Conservation (phyloP, 92 coral and sea anemone species). For the Ricordea florida region DNA sequence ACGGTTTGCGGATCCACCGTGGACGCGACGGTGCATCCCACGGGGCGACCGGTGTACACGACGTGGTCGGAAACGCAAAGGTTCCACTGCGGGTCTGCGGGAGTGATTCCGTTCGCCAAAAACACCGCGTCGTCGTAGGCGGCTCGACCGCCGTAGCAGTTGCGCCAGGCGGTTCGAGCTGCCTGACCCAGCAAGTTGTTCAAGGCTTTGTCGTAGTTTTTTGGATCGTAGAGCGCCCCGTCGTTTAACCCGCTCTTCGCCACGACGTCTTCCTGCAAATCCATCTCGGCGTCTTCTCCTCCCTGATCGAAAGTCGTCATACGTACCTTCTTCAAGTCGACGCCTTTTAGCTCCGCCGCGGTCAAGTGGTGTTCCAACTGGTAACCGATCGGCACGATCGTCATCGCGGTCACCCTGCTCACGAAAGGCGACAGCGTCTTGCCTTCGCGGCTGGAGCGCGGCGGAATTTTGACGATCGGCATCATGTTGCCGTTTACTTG, state of each 20-base stretch:
- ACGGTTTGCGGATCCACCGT: not conserved
- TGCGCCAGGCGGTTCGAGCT: not conserved
- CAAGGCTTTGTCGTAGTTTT: not conserved
- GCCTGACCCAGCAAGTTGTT: not conserved
- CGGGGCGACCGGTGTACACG: not conserved
- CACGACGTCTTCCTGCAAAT: not conserved
- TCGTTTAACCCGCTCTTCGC: not conserved
- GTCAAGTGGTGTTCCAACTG: not conserved
- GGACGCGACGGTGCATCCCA: not conserved
- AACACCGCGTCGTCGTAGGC: not conserved
- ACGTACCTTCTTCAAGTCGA: not conserved
- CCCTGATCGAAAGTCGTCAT: not conserved
- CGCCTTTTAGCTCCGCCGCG: not conserved
- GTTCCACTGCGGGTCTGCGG: not conserved
- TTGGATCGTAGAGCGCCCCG: not conserved
- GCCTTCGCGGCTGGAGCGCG: not conserved
- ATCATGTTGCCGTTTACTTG: not conserved
- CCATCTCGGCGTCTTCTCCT: slow-evolving; percentile 1
- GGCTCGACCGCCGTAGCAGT: not conserved
- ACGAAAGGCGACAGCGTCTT: not conserved
- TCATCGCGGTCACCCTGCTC: not conserved
- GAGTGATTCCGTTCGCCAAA: not conserved
- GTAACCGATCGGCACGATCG: not conserved
- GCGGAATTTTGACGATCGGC: not conserved
- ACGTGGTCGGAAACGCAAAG: not conserved